phyloP scores from a whole-genome alignment of 2,113 vertebrate species.

The Pelecanoides urinatrix region DNA sequence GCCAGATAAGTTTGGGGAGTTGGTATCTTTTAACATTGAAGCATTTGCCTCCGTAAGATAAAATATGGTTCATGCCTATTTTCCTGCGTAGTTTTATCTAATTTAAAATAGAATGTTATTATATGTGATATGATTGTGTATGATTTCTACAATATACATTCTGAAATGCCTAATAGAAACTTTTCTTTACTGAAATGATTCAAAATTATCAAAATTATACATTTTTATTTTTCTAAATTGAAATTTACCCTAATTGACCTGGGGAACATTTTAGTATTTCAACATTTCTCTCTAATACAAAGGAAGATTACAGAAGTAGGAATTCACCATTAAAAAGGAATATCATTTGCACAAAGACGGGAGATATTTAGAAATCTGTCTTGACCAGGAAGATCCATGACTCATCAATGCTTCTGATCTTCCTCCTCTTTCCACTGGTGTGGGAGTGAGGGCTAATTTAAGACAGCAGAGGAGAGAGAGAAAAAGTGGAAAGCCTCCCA shows the following conservation, averaged over 20 bases:
- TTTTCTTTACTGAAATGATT: not conserved
- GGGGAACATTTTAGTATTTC: not conserved
- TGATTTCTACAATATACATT: not conserved
- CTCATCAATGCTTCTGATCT: not conserved
- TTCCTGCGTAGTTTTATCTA: not conserved
- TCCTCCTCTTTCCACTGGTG: not conserved
- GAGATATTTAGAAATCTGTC: not conserved
- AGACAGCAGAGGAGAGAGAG: not conserved
- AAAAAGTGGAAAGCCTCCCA: not conserved
- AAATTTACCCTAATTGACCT: not conserved
- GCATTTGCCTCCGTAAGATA: not conserved
- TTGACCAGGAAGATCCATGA: not conserved
- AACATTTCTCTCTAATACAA: not conserved
- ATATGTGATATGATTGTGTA: not conserved
- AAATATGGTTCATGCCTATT: not conserved
- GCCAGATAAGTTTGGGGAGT: not conserved
- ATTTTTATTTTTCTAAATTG: not conserved
- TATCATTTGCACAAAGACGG: not conserved
- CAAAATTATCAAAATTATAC: not conserved
- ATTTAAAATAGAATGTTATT: not conserved
- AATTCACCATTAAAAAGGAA: not conserved
- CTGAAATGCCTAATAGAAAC: not conserved
- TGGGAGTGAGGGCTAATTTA: not conserved
- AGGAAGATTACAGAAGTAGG: not conserved
- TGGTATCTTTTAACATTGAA: not conserved